phyloP scores from a whole-genome alignment of 2,888 invertebrate genomes.

The Epinotia bilunana region DNA sequence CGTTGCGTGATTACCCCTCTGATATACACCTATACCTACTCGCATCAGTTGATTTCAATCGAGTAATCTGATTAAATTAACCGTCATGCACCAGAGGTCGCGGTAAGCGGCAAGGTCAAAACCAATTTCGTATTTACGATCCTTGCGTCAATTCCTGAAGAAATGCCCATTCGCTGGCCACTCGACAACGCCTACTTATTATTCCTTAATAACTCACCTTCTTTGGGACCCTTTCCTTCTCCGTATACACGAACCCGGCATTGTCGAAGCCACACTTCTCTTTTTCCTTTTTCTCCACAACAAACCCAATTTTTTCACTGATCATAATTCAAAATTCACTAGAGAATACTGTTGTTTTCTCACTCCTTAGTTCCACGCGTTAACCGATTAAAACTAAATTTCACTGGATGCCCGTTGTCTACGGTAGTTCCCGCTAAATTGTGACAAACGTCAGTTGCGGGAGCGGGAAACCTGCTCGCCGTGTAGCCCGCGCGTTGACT shows the following conservation, averaged over 20 bases:
- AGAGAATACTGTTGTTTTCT: constrained; percentile 32
- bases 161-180: constrained; percentile 2
- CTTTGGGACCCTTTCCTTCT: constrained; percentile 61
- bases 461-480: constrained; percentile 62
- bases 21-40: not conserved
- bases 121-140: constrained; percentile 38
- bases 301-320: constrained; percentile 51
- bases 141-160: constrained; percentile 32
- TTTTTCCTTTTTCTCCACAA: constrained; percentile 56
- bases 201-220: constrained; percentile 17
- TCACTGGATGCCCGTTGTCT: constrained; percentile 30
- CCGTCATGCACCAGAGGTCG: constrained; percentile 40
- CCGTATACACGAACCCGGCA: constrained; percentile 71
- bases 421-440: constrained; percentile 59
- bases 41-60: constrained; percentile 9
- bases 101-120: constrained; percentile 39
- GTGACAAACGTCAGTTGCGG: constrained; percentile 51
- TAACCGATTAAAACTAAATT: constrained; percentile 15
- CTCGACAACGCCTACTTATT: not conserved
- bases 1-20: no score
- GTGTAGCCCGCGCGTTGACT: constrained; percentile 57
- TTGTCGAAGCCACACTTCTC: constrained; percentile 70
- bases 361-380: not conserved
- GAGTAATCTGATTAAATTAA: constrained; percentile 32
- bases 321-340: constrained; percentile 49